Percentiles rank a stretch among this genome's conserved stretches.
Evolutionary conservation across 2,888 invertebrate genomes (phyloP).

Genomic region (Cryptus viduatorius): DNA sequence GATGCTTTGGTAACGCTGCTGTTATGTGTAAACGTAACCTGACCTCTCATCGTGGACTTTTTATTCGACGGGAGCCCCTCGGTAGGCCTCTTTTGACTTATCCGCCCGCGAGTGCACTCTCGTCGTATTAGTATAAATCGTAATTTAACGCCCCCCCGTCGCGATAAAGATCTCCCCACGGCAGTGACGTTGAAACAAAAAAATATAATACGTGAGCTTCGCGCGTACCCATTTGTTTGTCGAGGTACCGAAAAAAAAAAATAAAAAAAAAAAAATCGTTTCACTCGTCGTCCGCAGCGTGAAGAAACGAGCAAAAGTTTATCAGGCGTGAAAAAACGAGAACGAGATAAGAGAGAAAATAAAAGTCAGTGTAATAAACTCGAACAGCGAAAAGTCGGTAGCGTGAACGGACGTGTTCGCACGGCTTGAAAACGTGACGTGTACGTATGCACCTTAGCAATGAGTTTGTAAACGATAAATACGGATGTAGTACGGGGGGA

Average conservation of each 20-base stretch:
- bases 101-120: slow-evolving; percentile 50
- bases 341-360: slow-evolving; percentile 40
- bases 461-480: slow-evolving; percentile 18
- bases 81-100: slow-evolving; percentile 27
- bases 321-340: slow-evolving; percentile 47
- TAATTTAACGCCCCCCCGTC: slow-evolving; percentile 65
- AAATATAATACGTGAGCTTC: slow-evolving; percentile 6
- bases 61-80: neutral
- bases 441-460: slow-evolving; percentile 8
- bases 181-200: slow-evolving; percentile 28
- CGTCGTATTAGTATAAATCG: slow-evolving; percentile 64
- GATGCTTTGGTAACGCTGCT: slow-evolving; percentile 21
- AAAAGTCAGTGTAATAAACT: slow-evolving; percentile 14
- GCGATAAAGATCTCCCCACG: slow-evolving; percentile 55
- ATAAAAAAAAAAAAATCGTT: slow-evolving; percentile 35
- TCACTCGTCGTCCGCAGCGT: slow-evolving; percentile 34
- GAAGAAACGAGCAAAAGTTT: slow-evolving; percentile 21
- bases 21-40: slow-evolving; percentile 10
- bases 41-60: slow-evolving; percentile 13
- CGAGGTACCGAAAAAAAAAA: slow-evolving; percentile 28
- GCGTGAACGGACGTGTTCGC: slow-evolving; percentile 17
- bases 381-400: slow-evolving; percentile 34
- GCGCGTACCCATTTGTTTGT: slow-evolving; percentile 26
- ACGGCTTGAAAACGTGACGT: slow-evolving; percentile 20
- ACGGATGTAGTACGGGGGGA: slow-evolving; percentile 46